Evolutionary conservation across 1,140 invertebrate species (phyloP).

Genomic region (Ips typographus): DNA sequence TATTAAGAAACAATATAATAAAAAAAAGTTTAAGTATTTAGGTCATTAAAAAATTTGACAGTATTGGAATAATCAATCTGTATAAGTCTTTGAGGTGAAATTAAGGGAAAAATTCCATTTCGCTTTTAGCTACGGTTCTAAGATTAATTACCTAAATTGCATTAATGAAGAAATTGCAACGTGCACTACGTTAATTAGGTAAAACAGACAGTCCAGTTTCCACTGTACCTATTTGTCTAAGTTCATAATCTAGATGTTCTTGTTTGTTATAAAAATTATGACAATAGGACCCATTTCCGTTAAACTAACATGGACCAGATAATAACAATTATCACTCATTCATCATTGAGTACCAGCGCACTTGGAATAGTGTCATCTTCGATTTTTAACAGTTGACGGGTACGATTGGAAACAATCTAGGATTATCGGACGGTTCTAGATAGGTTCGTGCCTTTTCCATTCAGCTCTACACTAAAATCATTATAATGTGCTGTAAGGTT

Average conservation of each 20-base stretch:
- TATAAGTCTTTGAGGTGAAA: too few relatives aligned
- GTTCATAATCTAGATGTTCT: constrained; percentile 24
- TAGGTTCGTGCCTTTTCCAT: background rate
- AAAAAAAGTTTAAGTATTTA: background rate
- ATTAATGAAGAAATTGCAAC: too few relatives aligned
- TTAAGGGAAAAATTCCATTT: too few relatives aligned
- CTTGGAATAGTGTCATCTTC: constrained; percentile 28
- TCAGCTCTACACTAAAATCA: too few relatives aligned
- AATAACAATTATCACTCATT: constrained; percentile 42
- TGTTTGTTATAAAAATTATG: constrained; percentile 48
- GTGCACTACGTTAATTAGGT: background rate
- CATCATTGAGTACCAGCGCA: constrained; percentile 19
- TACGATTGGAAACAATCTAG: constrained; percentile 18
- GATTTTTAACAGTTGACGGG: constrained; percentile 27
- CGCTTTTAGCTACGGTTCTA: too few relatives aligned
- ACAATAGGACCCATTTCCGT: constrained; percentile 42
- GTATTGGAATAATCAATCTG: background rate
- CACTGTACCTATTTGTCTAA: background rate
- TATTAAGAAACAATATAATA: too few relatives aligned
- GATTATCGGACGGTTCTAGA: constrained; percentile 19
- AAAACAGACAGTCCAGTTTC: constrained; percentile 2
- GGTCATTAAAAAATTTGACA: background rate
- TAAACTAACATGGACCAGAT: constrained; percentile 45
- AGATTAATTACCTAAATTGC: too few relatives aligned
- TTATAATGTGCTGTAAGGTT: constrained; percentile 12